Percentiles rank a stretch among this genome's conserved stretches.
phyloP scores from a whole-genome alignment of 2,113 vertebrate species.

The Ellobius talpinus region DNA sequence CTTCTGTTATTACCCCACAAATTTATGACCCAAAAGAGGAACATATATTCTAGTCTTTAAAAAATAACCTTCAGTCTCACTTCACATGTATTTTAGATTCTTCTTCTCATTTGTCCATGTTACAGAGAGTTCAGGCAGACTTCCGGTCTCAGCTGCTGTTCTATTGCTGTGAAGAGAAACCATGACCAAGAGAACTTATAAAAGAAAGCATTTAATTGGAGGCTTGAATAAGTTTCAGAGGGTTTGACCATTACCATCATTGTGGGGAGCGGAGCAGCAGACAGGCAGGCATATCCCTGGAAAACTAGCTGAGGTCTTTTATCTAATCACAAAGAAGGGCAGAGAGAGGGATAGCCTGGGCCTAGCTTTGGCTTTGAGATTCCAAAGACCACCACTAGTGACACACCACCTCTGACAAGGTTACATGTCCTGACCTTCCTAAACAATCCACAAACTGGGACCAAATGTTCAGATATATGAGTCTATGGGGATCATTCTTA shows the following conservation, averaged over 20 bases:
- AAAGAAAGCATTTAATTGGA: background rate
- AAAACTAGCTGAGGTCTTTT: too few species aligned
- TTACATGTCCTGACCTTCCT: background rate
- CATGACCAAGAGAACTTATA: background rate
- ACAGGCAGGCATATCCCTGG: background rate
- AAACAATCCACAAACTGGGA: background rate
- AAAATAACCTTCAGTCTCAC: background rate
- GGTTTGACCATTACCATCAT: background rate
- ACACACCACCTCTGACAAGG: too few species aligned
- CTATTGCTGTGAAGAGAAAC: background rate
- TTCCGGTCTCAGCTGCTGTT: rapidly evolving
- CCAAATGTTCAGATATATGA: background rate
- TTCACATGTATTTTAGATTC: background rate
- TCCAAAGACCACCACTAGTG: background rate
- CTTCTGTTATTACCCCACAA: background rate
- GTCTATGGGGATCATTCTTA: background rate
- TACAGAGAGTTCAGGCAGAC: background rate
- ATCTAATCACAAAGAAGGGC: background rate
- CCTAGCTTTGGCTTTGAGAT: background rate
- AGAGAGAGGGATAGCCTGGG: background rate
- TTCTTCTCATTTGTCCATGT: background rate
- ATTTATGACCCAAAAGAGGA: background rate
- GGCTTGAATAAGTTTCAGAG: background rate
- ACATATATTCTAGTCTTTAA: background rate
- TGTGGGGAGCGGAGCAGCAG: background rate